Conservation (phyloP, 2,888 invertebrate genomes). For the Apoderus coryli region DNA sequence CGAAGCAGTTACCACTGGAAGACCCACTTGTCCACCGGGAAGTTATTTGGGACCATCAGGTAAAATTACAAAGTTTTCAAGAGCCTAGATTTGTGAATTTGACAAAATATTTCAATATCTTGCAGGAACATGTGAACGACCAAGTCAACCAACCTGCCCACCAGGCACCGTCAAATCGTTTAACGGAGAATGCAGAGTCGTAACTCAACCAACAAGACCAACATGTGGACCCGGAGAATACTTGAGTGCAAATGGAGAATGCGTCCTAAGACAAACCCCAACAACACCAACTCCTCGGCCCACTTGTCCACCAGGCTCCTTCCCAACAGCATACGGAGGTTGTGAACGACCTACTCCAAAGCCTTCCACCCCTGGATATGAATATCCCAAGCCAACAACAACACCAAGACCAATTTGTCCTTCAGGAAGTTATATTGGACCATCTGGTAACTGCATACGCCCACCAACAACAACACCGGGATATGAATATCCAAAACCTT, state of each 20-base stretch:
- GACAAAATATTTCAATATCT: too few relatives aligned
- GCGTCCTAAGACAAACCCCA: slow-evolving; percentile 9
- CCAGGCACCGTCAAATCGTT: slow-evolving; percentile 10
- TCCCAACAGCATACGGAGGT: slow-evolving; percentile 9
- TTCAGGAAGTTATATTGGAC: slow-evolving; percentile 9
- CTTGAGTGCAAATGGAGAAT: slow-evolving; percentile 19
- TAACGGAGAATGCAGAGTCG: slow-evolving; percentile 3
- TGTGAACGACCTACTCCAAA: slow-evolving; percentile 4
- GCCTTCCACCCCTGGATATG: too few relatives aligned
- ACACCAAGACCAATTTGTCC: slow-evolving; percentile 11
- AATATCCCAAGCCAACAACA: too few relatives aligned
- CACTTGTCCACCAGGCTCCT: slow-evolving; percentile 12
- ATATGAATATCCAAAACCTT: too few relatives aligned
- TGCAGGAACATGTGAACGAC: too few relatives aligned
- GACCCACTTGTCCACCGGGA: slow-evolving; percentile 12
- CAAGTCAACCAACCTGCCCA: slow-evolving; percentile 10
- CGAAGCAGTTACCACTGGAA: slow-evolving; percentile 9
- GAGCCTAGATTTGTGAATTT: too few relatives aligned
- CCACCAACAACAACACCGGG: slow-evolving; percentile 8
- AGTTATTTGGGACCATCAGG: neutral
- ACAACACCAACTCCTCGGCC: slow-evolving; percentile 11
- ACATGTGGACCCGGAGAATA: slow-evolving; percentile 12
- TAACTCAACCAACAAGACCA: slow-evolving; percentile 3
- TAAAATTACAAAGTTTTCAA: too few relatives aligned
- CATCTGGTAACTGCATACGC: slow-evolving; percentile 10